Conservation (phyloP, 2,797 vertebrate genomes). For the Garrulus glandarius region DNA sequence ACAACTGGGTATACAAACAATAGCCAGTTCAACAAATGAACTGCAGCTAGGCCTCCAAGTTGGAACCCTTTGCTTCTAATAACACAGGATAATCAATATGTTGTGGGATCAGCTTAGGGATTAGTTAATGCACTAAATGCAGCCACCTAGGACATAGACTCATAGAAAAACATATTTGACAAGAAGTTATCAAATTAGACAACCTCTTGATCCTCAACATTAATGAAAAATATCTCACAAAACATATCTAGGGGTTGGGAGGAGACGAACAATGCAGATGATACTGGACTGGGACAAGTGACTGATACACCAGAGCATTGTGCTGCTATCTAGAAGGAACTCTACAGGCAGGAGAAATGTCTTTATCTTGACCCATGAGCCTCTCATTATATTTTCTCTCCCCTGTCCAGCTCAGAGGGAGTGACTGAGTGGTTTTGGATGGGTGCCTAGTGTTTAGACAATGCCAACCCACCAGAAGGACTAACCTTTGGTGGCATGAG, state of each 20-base stretch:
- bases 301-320: fast-evolving
- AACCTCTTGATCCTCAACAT: neutral
- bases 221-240: neutral
- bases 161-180: neutral
- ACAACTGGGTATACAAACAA: neutral
- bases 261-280: neutral
- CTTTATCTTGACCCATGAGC: neutral
- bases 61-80: neutral
- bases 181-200: neutral
- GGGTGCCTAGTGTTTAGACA: fast-evolving
- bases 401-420: neutral
- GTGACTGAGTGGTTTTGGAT: neutral
- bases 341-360: neutral
- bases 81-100: neutral
- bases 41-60: neutral
- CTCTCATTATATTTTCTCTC: neutral
- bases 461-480: neutral
- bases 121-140: neutral
- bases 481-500: too few species aligned
- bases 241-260: neutral
- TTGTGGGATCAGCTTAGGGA: neutral
- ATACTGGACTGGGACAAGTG: neutral
- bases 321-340: neutral
- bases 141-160: neutral
- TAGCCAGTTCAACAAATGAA: neutral